Conservation (phyloP, 2,888 invertebrate species). For the Pantelozetes paolii region DNA sequence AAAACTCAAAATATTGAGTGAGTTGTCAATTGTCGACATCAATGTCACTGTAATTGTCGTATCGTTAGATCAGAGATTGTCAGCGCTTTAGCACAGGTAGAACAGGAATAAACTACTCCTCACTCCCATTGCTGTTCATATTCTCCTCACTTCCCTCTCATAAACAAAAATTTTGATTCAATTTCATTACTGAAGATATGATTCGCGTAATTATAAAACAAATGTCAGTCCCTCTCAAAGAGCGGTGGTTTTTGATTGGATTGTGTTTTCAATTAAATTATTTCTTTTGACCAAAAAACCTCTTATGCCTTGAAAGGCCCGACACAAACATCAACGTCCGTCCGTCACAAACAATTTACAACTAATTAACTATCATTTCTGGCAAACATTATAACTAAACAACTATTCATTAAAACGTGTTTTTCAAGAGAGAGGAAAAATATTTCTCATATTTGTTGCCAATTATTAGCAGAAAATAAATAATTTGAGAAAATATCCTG, state of each 20-base stretch:
- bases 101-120: too few species aligned
- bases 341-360: conserved; percentile 10
- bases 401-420: neutral
- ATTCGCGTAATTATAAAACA: neutral
- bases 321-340: neutral
- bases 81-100: neutral
- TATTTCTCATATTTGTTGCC: neutral
- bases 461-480: neutral
- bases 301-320: neutral
- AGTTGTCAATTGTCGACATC: neutral
- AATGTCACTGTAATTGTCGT: conserved; percentile 9
- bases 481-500: neutral
- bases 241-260: conserved; percentile 5
- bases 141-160: neutral
- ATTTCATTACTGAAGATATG: neutral
- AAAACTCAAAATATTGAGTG: neutral
- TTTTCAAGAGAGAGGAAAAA: neutral
- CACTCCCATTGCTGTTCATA: neutral
- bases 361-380: conserved; percentile 26
- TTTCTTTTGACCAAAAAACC: neutral
- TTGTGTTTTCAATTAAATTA: neutral
- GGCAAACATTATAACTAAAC: neutral
- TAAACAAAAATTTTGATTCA: neutral
- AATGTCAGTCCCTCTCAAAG: neutral
- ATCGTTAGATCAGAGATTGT: conserved; percentile 5